Evolutionary conservation across 2,888 invertebrate genomes (phyloP).

Genomic region (Sthenelais limicola): DNA sequence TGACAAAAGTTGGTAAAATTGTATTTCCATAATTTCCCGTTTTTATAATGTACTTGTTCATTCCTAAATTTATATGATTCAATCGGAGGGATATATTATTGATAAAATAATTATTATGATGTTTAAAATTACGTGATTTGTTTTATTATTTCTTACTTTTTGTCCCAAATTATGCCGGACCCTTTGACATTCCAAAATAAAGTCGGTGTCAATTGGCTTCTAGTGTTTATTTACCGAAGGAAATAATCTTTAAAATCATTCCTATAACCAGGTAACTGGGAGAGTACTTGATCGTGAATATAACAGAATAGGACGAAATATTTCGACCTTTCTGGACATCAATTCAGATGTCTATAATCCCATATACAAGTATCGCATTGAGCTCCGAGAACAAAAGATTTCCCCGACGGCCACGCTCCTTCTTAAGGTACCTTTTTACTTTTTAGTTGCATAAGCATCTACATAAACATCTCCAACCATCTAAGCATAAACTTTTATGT

Average conservation of each 20-base stretch:
- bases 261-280: conserved; percentile 61
- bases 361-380: conserved; percentile 65
- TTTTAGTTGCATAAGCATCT: background rate
- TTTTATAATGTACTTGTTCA: background rate
- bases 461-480: too few species aligned
- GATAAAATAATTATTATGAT: too few species aligned
- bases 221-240: background rate
- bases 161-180: too few species aligned
- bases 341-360: conserved; percentile 70
- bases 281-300: conserved; percentile 65
- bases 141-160: too few species aligned
- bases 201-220: background rate
- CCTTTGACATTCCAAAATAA: too few species aligned
- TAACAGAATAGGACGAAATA: conserved; percentile 64
- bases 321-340: conserved; percentile 61
- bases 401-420: conserved; percentile 68
- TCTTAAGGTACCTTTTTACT: conserved; percentile 61
- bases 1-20: conserved; percentile 60
- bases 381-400: conserved; percentile 66
- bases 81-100: too few species aligned
- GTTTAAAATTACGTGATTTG: too few species aligned
- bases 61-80: background rate
- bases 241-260: background rate
- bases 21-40: background rate
- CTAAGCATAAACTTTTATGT: too few species aligned